Conservation (phyloP, 1,140 invertebrate species). For the Theocolax elegans region DNA sequence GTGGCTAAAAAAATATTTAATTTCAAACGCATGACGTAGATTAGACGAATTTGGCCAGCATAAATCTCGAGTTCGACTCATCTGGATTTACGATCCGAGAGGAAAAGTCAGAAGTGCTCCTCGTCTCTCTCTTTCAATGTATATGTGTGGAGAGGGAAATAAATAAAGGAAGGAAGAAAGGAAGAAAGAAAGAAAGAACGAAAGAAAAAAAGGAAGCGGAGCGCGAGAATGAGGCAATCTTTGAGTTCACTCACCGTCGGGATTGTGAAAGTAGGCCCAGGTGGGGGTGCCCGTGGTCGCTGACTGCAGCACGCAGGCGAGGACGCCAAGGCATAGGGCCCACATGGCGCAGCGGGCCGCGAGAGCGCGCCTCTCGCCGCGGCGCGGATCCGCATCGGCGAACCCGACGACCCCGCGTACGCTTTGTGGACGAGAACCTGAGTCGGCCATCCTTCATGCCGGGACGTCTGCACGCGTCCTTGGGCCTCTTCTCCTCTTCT, state of each 20-base stretch:
- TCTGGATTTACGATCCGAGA: too few species aligned
- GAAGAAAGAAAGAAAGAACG: too few species aligned
- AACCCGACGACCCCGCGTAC: slow-evolving; percentile 60
- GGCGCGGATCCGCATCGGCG: slow-evolving; percentile 58
- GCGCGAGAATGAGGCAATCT: not conserved
- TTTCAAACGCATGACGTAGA: too few species aligned
- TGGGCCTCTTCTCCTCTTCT: slow-evolving; percentile 31
- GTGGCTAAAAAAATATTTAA: too few species aligned
- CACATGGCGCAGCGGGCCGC: slow-evolving; percentile 70
- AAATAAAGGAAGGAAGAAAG: too few species aligned
- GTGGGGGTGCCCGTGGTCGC: slow-evolving; percentile 81
- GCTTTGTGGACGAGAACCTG: slow-evolving; percentile 57
- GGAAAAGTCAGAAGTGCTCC: too few species aligned
- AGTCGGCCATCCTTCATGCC: slow-evolving; percentile 66
- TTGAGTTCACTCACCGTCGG: slow-evolving; percentile 65
- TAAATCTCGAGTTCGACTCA: too few species aligned
- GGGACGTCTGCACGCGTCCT: slow-evolving; percentile 12
- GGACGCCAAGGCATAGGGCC: slow-evolving; percentile 79
- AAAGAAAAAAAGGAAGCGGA: not conserved
- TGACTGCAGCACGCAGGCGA: slow-evolving; percentile 76
- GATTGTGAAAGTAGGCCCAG: slow-evolving; percentile 83
- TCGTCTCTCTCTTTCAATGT: too few species aligned
- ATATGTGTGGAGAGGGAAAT: too few species aligned
- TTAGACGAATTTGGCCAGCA: too few species aligned
- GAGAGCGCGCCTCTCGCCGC: slow-evolving; percentile 60